Base-by-base conservation (phyloP, 2,888 invertebrate species). In the Torymus texanus region DNA sequence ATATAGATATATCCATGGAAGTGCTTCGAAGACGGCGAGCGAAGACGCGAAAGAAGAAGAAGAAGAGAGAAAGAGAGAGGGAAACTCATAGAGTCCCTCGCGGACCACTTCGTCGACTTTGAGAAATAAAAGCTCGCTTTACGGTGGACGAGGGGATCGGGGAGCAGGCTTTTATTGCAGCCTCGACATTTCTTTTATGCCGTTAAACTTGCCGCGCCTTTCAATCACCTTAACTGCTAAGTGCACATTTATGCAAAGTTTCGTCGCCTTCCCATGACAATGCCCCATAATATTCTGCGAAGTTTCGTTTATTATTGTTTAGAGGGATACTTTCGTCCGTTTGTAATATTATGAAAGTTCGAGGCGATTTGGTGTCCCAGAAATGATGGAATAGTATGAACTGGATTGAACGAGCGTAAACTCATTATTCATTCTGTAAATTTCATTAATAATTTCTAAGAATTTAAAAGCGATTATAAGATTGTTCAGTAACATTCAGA, bases 71-170 rank as follows among this genome's bases (percentile, higher is more conserved):
- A 29, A 11, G 21, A 21, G 59, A 61, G 29, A 50, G 50, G 12
- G 24, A 66, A 51, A 61, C 58, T 71, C 59, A 58, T 61, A 41
- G 58, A 84, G 84, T 83, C 84, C 85, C 85, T 85, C 82, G 84
- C 85, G 86, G 87, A 87, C 86, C 85, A 86, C 86, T 87, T 85
- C 85, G 79, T 83, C 86, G 85, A 87, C 87, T 87, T 87, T 87
- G 85, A 85, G 85, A 88, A 88, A 88, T 88, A 88, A 88, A 88
- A 88, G 87, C 87, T 86, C 86, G 85, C 87, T 88, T 87, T 88
- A 86, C 87, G 84, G 74, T 13, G 21, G 51, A 2, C 83, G 84
- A 83, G 41, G 41, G 41, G 41, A 8, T 41, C 41, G 41, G 41
- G 41, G 41, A 8, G 4, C 41, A 41, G 86, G 86, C 88, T 88